These are phyloP conservation scores for Spicauda simplicius DNA, from an alignment of 2,888 invertebrate genomes.

Conservation along the genomic window DNA sequence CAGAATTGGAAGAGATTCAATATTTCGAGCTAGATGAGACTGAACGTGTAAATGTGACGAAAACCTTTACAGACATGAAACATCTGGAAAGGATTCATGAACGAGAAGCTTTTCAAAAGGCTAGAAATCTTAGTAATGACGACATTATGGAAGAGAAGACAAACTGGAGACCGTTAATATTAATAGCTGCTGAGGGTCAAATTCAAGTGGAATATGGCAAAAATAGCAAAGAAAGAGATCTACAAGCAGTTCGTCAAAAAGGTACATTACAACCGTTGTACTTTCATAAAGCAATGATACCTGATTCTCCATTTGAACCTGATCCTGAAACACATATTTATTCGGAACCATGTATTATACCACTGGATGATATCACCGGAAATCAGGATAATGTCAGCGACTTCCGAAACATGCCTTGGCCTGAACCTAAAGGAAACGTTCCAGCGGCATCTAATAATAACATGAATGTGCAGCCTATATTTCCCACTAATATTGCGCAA, in stretches of 20 bases:
- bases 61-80: conserved; percentile 95
- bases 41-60: conserved; percentile 97
- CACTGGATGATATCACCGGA: conserved; percentile 94
- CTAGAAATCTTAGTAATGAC: conserved; percentile 89
- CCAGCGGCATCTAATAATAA: conserved; percentile 64
- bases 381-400: conserved; percentile 92
- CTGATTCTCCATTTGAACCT: conserved; percentile 94
- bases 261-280: conserved; percentile 92
- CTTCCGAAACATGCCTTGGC: conserved; percentile 91
- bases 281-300: conserved; percentile 92
- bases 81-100: conserved; percentile 95
- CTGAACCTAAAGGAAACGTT: conserved; percentile 90
- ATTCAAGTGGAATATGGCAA: conserved; percentile 88
- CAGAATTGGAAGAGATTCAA: conserved; percentile 91
- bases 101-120: conserved; percentile 91
- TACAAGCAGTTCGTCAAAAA: conserved; percentile 94
- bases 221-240: conserved; percentile 93
- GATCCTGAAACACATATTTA: conserved; percentile 92
- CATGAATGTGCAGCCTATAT: conserved; percentile 71
- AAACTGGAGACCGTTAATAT: conserved; percentile 89
- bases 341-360: conserved; percentile 92
- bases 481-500: conserved; percentile 74
- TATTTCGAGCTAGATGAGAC: conserved; percentile 98
- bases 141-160: conserved; percentile 93
- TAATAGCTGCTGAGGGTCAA: conserved; percentile 88